phyloP scores from a whole-genome alignment of 2,113 vertebrate species.

The Phrynosoma blainvillii region DNA sequence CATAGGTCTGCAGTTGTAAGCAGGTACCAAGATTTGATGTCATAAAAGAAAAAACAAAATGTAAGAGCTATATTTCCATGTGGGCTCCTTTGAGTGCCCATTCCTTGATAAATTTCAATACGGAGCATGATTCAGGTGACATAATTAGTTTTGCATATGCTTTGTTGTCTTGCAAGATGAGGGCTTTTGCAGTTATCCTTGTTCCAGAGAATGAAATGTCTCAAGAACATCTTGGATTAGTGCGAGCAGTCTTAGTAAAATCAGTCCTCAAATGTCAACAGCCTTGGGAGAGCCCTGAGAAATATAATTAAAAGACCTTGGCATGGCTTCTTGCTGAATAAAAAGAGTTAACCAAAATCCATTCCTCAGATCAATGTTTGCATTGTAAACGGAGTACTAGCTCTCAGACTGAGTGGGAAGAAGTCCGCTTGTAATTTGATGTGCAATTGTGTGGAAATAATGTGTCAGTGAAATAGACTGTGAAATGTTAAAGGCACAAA shows the following conservation, averaged over 20 bases:
- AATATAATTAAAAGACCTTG: neutral
- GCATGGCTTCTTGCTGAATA: neutral
- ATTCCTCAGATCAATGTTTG: neutral
- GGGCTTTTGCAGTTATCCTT: neutral
- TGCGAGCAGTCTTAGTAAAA: neutral
- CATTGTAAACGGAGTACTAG: conserved; percentile 5
- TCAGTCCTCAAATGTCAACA: neutral
- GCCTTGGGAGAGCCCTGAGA: neutral
- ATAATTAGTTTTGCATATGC: neutral
- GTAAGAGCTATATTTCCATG: too few species aligned
- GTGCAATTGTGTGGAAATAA: conserved; percentile 1
- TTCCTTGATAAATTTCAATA: neutral
- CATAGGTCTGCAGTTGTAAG: too few species aligned
- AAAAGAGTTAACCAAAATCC: neutral
- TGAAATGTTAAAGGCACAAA: conserved; percentile 15
- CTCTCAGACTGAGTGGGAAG: neutral
- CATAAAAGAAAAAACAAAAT: neutral
- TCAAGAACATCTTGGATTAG: neutral
- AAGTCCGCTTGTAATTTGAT: conserved; percentile 27
- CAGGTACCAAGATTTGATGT: neutral
- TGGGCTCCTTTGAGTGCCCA: neutral
- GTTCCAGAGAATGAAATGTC: neutral
- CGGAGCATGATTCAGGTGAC: neutral
- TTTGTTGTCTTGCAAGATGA: neutral
- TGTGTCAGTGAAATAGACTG: neutral